These are phyloP conservation scores for Epinotia ramella DNA, from an alignment of 2,888 invertebrate genomes.

Conservation along the genomic window DNA sequence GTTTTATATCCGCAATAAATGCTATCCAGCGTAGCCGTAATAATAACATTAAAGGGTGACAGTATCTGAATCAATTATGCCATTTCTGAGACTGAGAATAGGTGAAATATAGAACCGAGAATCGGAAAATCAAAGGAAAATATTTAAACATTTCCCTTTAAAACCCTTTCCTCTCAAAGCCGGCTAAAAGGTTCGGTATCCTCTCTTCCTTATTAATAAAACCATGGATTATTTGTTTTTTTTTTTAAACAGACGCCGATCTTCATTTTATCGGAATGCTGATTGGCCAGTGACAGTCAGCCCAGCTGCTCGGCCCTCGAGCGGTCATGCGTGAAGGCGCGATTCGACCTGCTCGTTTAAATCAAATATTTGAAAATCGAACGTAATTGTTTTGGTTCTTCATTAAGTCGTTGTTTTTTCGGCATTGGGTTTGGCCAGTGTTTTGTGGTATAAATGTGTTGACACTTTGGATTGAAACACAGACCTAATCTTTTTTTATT, in stretches of 20 bases:
- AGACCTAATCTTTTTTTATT: neutral
- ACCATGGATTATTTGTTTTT: constrained; percentile 21
- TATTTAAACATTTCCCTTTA: constrained; percentile 1
- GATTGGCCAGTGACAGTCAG: constrained; percentile 67
- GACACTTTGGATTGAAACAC: neutral
- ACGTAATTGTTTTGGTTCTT: constrained; percentile 28
- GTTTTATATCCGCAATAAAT: no score
- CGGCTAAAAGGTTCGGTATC: constrained; percentile 8
- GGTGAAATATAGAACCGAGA: neutral
- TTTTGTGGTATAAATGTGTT: neutral
- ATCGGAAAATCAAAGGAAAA: neutral
- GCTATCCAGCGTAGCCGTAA: neutral
- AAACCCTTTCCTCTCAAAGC: neutral
- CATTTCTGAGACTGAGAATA: neutral
- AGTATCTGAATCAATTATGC: neutral
- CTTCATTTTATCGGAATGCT: constrained; percentile 65
- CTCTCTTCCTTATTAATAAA: constrained; percentile 24
- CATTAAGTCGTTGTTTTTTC: constrained; percentile 20
- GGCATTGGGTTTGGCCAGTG: neutral
- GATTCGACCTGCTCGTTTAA: constrained; percentile 47
- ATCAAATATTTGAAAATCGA: constrained; percentile 42
- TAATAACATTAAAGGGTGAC: neutral
- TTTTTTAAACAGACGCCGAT: constrained; percentile 35
- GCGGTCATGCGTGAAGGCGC: constrained; percentile 79
- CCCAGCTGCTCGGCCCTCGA: constrained; percentile 75